Conservation (phyloP, 2,888 invertebrate genomes). For the Platycheirus albimanus region DNA sequence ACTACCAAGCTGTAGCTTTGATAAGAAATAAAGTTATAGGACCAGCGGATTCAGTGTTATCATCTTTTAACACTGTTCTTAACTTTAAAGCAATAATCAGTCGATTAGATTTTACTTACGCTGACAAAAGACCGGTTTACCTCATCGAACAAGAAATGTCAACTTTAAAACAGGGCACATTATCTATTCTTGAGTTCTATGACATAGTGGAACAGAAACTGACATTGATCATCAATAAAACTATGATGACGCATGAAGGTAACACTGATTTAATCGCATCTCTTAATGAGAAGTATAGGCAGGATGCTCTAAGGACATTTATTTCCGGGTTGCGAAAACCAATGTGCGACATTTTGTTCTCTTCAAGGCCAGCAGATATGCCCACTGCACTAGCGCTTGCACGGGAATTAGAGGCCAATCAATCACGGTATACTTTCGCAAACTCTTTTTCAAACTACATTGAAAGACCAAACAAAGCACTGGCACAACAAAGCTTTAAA, state of each 20-base stretch:
- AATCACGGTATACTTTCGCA: conserved; percentile 10
- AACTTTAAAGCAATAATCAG: conserved; percentile 65
- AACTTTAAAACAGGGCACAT: conserved; percentile 1
- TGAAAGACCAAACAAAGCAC: conserved; percentile 8
- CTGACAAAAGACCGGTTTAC: conserved; percentile 67
- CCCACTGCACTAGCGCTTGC: conserved; percentile 32
- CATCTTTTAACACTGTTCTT: conserved; percentile 17
- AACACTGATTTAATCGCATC: not conserved
- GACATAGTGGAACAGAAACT: too few species aligned
- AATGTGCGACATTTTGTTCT: conserved; percentile 36
- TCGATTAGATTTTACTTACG: conserved; percentile 68
- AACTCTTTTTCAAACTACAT: conserved; percentile 20
- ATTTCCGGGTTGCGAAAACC: conserved; percentile 44
- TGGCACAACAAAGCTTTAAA: conserved; percentile 12
- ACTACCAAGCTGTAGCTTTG: conserved; percentile 49
- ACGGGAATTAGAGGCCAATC: not conserved
- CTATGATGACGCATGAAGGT: too few species aligned
- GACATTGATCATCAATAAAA: too few species aligned
- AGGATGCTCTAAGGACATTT: conserved; percentile 22
- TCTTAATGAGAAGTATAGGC: not conserved
- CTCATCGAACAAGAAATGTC: conserved; percentile 61
- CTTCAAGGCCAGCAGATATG: conserved; percentile 26
- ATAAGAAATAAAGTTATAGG: conserved; percentile 1
- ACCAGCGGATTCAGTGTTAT: not conserved
- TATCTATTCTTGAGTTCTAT: too few species aligned